Percentiles rank a stretch among this genome's conserved stretches.
Evolutionary conservation across 2,797 vertebrate genomes (phyloP).

Genomic region (Lagodon rhomboides): DNA sequence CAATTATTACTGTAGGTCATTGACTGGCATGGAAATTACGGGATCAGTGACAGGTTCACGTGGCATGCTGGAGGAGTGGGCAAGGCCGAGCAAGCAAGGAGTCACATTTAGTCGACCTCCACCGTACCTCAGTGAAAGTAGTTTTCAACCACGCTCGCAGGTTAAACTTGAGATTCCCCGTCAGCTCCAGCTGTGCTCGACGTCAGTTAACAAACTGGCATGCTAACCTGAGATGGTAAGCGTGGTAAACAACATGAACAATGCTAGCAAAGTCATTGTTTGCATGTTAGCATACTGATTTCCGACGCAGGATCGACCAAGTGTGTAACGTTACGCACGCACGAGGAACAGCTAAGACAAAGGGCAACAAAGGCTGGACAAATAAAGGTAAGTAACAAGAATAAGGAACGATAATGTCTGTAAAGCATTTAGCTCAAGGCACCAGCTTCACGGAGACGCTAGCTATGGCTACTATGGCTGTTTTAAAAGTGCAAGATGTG

Average conservation of each 20-base stretch:
- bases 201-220: background rate
- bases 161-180: too few relatives aligned
- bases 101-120: conserved; percentile 16
- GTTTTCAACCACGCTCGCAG: background rate
- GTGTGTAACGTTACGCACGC: too few relatives aligned
- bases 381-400: too few relatives aligned
- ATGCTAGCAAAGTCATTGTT: background rate
- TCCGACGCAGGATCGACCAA: too few relatives aligned
- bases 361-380: too few relatives aligned
- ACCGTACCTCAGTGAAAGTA: conserved; percentile 21
- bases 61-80: conserved; percentile 33
- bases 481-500: too few relatives aligned
- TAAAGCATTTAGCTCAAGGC: background rate
- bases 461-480: background rate
- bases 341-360: too few relatives aligned
- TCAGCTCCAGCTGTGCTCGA: background rate
- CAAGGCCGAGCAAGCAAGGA: conserved; percentile 38
- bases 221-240: background rate
- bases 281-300: background rate
- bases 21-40: conserved; percentile 76
- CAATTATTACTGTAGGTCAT: conserved; percentile 82
- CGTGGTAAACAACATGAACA: background rate
- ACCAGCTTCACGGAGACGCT: background rate
- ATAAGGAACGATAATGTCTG: too few relatives aligned
- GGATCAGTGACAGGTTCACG: conserved; percentile 38